phyloP scores from a whole-genome alignment of 2,888 invertebrate genomes.

The Pediacus dermestoides region DNA sequence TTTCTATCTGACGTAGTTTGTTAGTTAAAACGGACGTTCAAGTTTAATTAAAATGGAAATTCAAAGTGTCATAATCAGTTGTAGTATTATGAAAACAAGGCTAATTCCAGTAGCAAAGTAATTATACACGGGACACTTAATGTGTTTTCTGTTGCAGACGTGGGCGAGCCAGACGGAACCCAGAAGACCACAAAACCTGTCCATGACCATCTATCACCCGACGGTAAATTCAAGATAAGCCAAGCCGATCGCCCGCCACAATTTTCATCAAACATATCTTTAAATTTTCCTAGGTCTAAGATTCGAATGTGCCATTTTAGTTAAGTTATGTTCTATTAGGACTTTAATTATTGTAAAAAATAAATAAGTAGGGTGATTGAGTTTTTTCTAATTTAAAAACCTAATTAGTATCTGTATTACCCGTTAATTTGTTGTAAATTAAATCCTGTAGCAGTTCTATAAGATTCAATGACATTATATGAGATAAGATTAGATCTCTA shows the following conservation, averaged over 20 bases:
- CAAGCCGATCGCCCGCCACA: background rate
- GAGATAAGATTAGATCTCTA: no score
- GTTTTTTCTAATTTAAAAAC: no score
- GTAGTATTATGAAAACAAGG: conserved; percentile 14
- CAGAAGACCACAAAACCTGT: conserved; percentile 16
- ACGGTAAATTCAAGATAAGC: background rate
- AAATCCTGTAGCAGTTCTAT: no score
- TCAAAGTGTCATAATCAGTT: conserved; percentile 18
- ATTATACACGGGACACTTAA: conserved; percentile 32
- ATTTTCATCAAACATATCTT: background rate
- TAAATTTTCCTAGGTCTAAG: conserved; percentile 5
- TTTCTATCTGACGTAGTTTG: conserved; percentile 11
- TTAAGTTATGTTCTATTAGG: no score
- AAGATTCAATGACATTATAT: no score
- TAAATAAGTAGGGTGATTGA: no score
- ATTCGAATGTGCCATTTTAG: conserved; percentile 13
- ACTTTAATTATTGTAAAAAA: no score
- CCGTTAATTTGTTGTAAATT: no score
- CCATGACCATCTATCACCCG: conserved; percentile 16
- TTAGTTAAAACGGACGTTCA: conserved; percentile 14
- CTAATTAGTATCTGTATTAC: no score
- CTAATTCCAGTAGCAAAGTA: conserved; percentile 32
- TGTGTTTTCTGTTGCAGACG: conserved; percentile 37
- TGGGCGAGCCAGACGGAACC: conserved; percentile 24
- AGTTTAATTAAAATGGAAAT: conserved; percentile 25